Percentiles rank a stretch among this genome's conserved stretches.
These are phyloP conservation scores for Macropodus opercularis DNA, from an alignment of 2,797 vertebrate genomes.

Conservation along the genomic window DNA sequence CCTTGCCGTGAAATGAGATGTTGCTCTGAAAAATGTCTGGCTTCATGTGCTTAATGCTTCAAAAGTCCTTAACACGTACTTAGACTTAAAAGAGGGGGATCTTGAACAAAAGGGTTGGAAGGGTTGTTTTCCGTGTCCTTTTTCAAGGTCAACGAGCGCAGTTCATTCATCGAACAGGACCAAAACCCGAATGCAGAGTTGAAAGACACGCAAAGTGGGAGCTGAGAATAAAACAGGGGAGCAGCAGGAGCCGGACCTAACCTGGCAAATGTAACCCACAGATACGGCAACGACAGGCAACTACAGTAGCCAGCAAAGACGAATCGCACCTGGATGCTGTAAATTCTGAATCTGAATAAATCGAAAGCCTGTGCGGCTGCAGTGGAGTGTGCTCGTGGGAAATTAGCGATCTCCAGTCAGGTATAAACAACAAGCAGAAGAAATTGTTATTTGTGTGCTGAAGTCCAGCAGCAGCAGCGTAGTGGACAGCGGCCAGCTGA, in stretches of 20 bases:
- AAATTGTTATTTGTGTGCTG: constrained; percentile 8
- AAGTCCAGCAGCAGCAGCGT: constrained; percentile 17
- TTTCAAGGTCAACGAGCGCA: constrained; percentile 29
- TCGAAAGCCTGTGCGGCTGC: constrained; percentile 24
- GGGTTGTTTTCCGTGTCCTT: constrained; percentile 19
- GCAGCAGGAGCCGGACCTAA: too few species aligned
- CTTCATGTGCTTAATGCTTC: constrained; percentile 27
- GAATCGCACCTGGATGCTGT: constrained; percentile 5
- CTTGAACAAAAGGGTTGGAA: constrained; percentile 48
- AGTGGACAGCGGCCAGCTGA: constrained; percentile 24
- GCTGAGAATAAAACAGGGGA: constrained; percentile 25
- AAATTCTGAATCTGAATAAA: constrained; percentile 38
- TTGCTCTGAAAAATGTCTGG: constrained; percentile 38
- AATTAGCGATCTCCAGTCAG: constrained; percentile 37
- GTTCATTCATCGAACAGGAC: constrained; percentile 17
- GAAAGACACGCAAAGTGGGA: constrained; percentile 15
- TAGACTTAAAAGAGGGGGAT: constrained; percentile 16
- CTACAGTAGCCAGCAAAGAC: constrained; percentile 43
- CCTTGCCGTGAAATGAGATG: constrained; percentile 49
- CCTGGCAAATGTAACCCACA: too few species aligned
- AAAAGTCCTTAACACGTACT: constrained; percentile 57
- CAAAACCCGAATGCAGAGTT: background rate
- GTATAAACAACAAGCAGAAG: constrained; percentile 17
- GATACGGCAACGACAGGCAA: too few species aligned
- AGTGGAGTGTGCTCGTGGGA: constrained; percentile 11